Percentiles rank a stretch among this genome's conserved stretches.
phyloP scores from a whole-genome alignment of 2,797 vertebrate species.

The Cheracebus regulus region DNA sequence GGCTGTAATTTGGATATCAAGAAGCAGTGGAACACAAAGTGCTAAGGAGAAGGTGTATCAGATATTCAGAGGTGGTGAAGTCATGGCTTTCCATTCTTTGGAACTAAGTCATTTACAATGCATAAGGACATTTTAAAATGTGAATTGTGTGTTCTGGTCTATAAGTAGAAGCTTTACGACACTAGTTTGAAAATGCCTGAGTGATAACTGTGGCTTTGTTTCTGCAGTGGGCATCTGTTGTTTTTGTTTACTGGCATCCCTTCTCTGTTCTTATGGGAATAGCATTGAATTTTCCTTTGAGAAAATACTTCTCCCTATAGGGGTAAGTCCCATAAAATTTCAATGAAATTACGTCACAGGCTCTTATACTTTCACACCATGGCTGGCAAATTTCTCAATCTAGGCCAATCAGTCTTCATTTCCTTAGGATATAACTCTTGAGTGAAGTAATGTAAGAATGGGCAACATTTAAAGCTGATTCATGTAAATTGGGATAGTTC shows the following conservation, averaged over 20 bases:
- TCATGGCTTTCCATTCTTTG: not conserved
- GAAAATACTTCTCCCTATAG: constrained; percentile 30
- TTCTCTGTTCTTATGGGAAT: constrained; percentile 26
- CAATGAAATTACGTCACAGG: not conserved
- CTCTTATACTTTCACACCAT: not conserved
- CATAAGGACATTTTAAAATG: not conserved
- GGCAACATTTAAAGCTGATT: not conserved
- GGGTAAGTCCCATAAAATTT: not conserved
- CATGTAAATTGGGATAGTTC: not conserved
- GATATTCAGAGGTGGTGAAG: not conserved
- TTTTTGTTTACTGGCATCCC: constrained; percentile 49
- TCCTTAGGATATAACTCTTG: not conserved
- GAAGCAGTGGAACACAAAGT: not conserved
- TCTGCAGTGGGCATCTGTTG: constrained; percentile 46
- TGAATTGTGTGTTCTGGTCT: not conserved
- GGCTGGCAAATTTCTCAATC: not conserved
- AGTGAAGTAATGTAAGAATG: not conserved
- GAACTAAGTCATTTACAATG: not conserved
- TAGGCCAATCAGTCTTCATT: not conserved
- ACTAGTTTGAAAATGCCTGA: constrained; percentile 52
- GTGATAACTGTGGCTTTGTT: constrained; percentile 55
- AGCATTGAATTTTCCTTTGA: constrained; percentile 14
- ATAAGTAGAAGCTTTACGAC: not conserved
- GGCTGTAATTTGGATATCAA: not conserved
- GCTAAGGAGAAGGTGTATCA: not conserved